phyloP scores from a whole-genome alignment of 2,113 vertebrate species.

The Dromas ardeola region DNA sequence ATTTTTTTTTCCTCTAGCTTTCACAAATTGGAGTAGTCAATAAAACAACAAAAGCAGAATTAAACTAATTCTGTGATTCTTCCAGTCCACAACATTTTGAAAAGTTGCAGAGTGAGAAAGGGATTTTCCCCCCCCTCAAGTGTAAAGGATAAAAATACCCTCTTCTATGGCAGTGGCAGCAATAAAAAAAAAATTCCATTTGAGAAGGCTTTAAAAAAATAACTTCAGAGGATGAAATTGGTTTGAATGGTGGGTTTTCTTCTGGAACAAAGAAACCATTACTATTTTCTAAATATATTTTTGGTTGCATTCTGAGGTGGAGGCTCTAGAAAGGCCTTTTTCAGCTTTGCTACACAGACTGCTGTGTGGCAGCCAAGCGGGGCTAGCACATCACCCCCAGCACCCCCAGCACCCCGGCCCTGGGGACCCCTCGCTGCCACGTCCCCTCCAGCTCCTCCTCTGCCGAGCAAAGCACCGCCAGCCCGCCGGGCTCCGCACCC shows the following conservation, averaged over 20 bases:
- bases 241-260: neutral
- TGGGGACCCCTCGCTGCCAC: rapidly evolving
- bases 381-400: neutral
- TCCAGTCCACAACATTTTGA: neutral
- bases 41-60: neutral
- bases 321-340: neutral
- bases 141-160: neutral
- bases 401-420: too few species aligned
- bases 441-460: neutral
- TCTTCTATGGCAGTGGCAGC: neutral
- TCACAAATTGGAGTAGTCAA: neutral
- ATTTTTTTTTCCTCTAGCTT: neutral
- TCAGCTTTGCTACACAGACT: neutral
- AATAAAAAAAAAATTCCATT: neutral
- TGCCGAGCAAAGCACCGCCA: neutral
- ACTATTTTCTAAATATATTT: neutral
- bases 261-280: rapidly evolving
- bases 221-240: neutral
- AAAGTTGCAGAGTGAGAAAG: neutral
- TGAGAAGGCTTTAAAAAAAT: neutral
- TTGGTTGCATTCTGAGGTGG: neutral
- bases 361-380: rapidly evolving
- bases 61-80: neutral
- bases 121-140: neutral
- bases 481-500: rapidly evolving